Percentiles rank a stretch among this genome's conserved stretches.
Evolutionary conservation across 1,140 invertebrate genomes (phyloP).

Genomic region (Sitodiplosis mosellana): DNA sequence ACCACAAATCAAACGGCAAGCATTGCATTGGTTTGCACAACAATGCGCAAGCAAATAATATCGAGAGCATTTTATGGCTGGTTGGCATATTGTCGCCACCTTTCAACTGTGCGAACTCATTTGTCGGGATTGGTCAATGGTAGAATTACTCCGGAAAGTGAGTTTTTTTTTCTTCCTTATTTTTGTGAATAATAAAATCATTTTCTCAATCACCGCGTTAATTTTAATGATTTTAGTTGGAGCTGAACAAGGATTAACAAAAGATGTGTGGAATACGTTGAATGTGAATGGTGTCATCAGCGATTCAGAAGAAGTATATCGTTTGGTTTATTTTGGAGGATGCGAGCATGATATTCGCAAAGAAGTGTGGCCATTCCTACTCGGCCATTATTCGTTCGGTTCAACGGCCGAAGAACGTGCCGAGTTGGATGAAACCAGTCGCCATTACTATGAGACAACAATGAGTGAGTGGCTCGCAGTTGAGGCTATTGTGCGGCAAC

Average conservation of each 20-base stretch:
- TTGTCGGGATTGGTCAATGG: slow-evolving; percentile 71
- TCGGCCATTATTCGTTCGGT: slow-evolving; percentile 72
- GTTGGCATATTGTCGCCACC: slow-evolving; percentile 81
- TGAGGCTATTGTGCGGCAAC: slow-evolving; percentile 73
- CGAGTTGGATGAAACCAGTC: slow-evolving; percentile 44
- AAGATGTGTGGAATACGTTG: slow-evolving; percentile 44
- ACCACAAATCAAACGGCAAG: slow-evolving; percentile 29
- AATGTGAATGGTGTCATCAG: slow-evolving; percentile 34
- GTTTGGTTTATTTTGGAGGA: slow-evolving; percentile 73
- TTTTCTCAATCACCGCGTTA: neutral
- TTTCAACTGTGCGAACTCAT: slow-evolving; percentile 81
- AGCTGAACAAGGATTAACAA: slow-evolving; percentile 41
- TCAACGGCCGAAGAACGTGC: slow-evolving; percentile 47
- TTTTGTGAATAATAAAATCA: neutral
- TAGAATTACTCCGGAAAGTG: slow-evolving; percentile 39
- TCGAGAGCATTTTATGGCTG: slow-evolving; percentile 92
- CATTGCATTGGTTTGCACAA: slow-evolving; percentile 66
- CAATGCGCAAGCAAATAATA: slow-evolving; percentile 86
- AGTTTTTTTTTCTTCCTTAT: no score
- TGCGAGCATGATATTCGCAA: slow-evolving; percentile 58
- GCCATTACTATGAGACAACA: slow-evolving; percentile 64
- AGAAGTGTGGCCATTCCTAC: slow-evolving; percentile 79
- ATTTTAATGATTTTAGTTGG: slow-evolving; percentile 22
- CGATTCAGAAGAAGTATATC: slow-evolving; percentile 54
- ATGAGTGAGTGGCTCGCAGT: slow-evolving; percentile 91